Conservation (phyloP, 2,888 invertebrate genomes). For the Tuta absoluta region DNA sequence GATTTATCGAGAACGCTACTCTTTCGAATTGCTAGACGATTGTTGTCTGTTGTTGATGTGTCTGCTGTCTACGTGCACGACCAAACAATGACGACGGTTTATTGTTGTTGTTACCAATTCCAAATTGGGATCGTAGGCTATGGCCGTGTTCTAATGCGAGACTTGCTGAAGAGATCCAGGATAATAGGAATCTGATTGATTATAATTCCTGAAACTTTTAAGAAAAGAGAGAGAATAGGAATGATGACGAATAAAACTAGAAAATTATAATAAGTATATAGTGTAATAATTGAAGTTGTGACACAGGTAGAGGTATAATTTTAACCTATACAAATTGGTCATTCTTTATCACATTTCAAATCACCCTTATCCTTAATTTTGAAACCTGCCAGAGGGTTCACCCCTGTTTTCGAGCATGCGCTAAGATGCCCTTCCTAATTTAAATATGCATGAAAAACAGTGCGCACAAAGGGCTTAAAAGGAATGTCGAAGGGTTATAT, state of each 20-base stretch:
- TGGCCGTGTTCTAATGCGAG: no score
- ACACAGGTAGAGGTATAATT: no score
- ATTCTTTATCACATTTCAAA: no score
- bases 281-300: no score
- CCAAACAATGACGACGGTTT: neutral
- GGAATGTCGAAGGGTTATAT: slow-evolving; percentile 18
- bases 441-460: slow-evolving; percentile 11
- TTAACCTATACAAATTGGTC: no score
- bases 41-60: neutral
- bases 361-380: neutral
- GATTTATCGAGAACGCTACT: neutral
- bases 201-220: no score
- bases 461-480: neutral
- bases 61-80: neutral
- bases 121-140: neutral
- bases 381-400: neutral
- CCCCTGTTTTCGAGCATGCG: slow-evolving; percentile 32
- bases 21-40: slow-evolving; percentile 8
- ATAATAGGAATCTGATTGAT: no score
- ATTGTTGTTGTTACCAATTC: neutral
- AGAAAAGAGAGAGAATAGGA: no score
- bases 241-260: no score
- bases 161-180: no score
- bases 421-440: slow-evolving; percentile 20
- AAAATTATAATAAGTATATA: no score